Evolutionary conservation across 2,888 invertebrate genomes (phyloP).

Genomic region (Drosophila macrospina): DNA sequence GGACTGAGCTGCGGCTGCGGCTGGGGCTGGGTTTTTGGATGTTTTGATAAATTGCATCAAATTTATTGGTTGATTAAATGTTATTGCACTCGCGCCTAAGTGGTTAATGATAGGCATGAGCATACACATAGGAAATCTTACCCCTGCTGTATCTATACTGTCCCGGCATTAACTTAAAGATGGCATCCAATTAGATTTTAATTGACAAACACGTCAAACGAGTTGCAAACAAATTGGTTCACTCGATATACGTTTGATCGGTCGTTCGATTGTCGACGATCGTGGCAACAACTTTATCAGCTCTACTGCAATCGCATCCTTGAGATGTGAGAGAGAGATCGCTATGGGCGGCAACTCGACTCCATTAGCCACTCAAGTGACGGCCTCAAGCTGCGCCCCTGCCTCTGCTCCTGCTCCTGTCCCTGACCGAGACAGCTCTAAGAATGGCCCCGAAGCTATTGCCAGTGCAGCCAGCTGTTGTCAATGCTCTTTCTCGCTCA

Average conservation of each 20-base stretch:
- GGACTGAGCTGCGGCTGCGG: conserved; percentile 18
- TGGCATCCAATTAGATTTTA: conserved; percentile 79
- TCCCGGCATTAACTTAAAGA: conserved; percentile 52
- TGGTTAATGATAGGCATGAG: conserved; percentile 73
- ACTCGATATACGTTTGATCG: conserved; percentile 41
- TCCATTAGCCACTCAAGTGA: conserved; percentile 64
- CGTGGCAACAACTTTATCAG: conserved; percentile 71
- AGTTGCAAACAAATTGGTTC: conserved; percentile 74
- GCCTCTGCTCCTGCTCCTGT: background rate
- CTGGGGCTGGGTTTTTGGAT: conserved; percentile 20
- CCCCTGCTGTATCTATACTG: background rate
- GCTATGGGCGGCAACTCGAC: conserved; percentile 68
- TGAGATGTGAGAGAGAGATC: conserved; percentile 10
- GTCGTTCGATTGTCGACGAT: conserved; percentile 47
- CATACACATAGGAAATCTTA: conserved; percentile 38
- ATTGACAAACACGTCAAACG: conserved; percentile 81
- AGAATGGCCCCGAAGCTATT: conserved; percentile 40
- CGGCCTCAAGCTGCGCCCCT: conserved; percentile 60
- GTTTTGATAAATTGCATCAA: conserved; percentile 77
- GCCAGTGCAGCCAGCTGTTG: conserved; percentile 47
- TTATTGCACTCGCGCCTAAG: conserved; percentile 77
- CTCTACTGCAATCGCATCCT: conserved; percentile 35
- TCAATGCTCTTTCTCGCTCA: conserved; percentile 1
- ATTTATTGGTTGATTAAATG: conserved; percentile 81
- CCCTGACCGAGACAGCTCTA: too few species aligned